A percentile compares a stretch with the other conserved stretches of the same genome.
These are phyloP conservation scores for Lysandra coridon DNA, from an alignment of 2,888 invertebrate species.

Conservation along the genomic window DNA sequence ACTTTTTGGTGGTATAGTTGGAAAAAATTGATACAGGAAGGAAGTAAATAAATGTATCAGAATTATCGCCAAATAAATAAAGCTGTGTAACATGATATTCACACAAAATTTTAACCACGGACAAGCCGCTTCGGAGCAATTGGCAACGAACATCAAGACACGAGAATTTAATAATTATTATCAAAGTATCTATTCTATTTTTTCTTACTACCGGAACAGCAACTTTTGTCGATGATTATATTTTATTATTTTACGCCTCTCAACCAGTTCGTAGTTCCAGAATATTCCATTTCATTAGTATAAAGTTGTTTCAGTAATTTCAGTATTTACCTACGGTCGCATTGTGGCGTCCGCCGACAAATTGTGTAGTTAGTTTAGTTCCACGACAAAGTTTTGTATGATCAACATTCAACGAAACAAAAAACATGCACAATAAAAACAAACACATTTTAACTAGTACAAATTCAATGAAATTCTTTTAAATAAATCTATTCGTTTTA, in stretches of 20 bases:
- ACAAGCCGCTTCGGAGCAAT: no score
- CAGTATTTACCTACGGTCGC: background rate
- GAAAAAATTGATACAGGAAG: background rate
- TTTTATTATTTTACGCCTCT: background rate
- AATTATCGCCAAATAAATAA: no score
- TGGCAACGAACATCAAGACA: no score
- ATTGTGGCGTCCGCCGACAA: constrained; percentile 14
- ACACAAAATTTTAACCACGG: no score
- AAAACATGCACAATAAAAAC: background rate
- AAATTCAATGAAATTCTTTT: background rate
- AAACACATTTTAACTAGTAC: background rate
- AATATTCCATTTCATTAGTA: constrained; percentile 21
- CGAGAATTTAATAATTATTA: no score
- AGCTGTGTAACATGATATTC: no score
- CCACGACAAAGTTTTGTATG: background rate
- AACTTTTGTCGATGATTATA: background rate
- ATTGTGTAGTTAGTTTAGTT: constrained; percentile 15
- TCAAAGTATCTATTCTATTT: background rate
- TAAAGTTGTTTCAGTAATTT: constrained; percentile 8
- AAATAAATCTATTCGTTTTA: no score
- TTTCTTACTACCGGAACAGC: background rate
- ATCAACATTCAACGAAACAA: background rate
- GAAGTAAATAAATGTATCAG: no score
- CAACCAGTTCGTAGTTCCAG: background rate
- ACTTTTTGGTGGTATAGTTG: background rate